Conservation (phyloP, 2,113 vertebrate species). For the Helogale parvula region DNA sequence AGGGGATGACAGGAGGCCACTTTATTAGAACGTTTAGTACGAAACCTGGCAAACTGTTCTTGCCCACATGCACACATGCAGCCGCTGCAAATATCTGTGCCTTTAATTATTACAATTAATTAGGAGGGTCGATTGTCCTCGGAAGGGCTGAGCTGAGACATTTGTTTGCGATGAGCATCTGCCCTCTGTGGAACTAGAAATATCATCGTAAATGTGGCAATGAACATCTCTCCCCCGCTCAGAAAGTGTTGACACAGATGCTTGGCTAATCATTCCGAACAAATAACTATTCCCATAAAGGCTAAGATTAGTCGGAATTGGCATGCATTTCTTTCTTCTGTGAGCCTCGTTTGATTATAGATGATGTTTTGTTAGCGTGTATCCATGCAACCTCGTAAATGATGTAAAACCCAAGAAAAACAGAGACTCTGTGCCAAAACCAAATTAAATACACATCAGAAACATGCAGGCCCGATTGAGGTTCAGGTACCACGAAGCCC, state of each 20-base stretch:
- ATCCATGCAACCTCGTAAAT: conserved; percentile 79
- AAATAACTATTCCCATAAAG: conserved; percentile 76
- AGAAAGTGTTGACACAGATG: conserved; percentile 79
- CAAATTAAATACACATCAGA: conserved; percentile 59
- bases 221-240: conserved; percentile 63
- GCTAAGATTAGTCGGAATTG: conserved; percentile 69
- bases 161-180: not conserved
- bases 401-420: conserved; percentile 79
- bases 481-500: conserved; percentile 54
- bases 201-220: not conserved
- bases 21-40: not conserved
- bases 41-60: not conserved
- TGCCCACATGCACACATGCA: not conserved
- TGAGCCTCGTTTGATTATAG: conserved; percentile 73
- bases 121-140: not conserved
- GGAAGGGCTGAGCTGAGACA: not conserved
- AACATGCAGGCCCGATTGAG: conserved; percentile 41
- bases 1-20: not conserved
- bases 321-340: conserved; percentile 70
- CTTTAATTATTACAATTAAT: conserved; percentile 17
- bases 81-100: not conserved
- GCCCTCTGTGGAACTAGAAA: not conserved
- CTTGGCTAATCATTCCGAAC: conserved; percentile 69
- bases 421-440: conserved; percentile 70
- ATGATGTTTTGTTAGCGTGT: conserved; percentile 82